Evolutionary conservation across 1,140 invertebrate genomes (phyloP), one percentile per base, ranked within the genome.

Genomic region (Orius insidiosus): DNA sequence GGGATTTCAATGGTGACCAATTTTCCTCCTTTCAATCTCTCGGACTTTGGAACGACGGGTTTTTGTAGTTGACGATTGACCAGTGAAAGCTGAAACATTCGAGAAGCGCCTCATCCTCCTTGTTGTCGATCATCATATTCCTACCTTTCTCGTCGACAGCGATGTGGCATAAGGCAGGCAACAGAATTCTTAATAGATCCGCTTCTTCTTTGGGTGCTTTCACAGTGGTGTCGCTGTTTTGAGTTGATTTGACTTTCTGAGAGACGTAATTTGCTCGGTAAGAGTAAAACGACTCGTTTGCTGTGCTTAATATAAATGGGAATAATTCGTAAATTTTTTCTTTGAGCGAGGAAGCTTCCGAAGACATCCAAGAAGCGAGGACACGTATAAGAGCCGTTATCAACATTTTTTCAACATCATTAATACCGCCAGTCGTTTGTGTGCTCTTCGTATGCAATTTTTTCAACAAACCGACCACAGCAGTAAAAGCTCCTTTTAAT

Each of bases 271-370:
- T 33, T 14, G 53, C 15, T 46, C 56, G 48, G 55, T 71, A 66
- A 0, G 78, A 76, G 58, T 82, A 75, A 61, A 87, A 86, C 1
- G 80, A 80, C 53, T 86, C 81, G 65, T 87, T 86, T 7, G 78
- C 77, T 24, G 86, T 57, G 18, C 74, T 71, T 33, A 89, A 67
- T 50, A 87, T 75, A 59, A 75, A 87, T 3, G 84, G 85, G 11
- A 87, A 59, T 5, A 87, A 60, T 15, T 75, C 70, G 56, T 84
- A 84, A 24, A 92, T 72, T 59, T 86, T 81, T 32, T 79, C 69
- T 33, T 83, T 73, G 72, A 89, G 80, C 6, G 86, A 82, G n/a
- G 78, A 77, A 1, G 86, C 87, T 66, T 94, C 89, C 66, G 90
- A 85, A 2, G 85, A 82, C 52, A 94, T 62, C 87, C 87, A 93